These are phyloP conservation scores for Plectus sambesii DNA, from an alignment of 1,140 invertebrate species.

Conservation along the genomic window DNA sequence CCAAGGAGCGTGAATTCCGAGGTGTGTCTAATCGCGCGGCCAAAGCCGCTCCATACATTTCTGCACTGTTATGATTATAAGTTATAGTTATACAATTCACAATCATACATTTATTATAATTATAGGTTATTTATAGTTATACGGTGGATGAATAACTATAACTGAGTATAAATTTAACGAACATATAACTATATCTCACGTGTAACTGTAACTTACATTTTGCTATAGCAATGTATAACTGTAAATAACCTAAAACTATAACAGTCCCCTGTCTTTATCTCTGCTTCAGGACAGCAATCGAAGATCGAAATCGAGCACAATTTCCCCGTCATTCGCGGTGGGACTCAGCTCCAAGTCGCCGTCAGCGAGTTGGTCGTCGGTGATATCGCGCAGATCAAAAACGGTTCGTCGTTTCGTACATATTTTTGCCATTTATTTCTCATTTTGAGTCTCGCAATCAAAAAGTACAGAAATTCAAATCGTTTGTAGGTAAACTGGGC, in stretches of 20 bases:
- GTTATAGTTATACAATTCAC: too few species aligned
- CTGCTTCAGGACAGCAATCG: slow-evolving; percentile 64
- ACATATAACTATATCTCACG: too few species aligned
- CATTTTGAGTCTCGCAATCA: background rate
- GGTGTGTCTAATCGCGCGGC: slow-evolving; percentile 46
- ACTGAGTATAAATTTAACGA: too few species aligned
- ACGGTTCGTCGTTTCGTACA: slow-evolving; percentile 47
- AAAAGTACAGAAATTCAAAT: slow-evolving; percentile 5
- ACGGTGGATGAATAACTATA: too few species aligned
- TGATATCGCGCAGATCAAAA: slow-evolving; percentile 78
- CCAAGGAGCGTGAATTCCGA: slow-evolving; percentile 43
- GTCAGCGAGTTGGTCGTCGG: slow-evolving; percentile 95
- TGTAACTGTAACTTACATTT: too few species aligned
- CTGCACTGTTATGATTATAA: too few species aligned
- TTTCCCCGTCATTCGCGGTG: slow-evolving; percentile 84
- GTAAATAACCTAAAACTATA: slow-evolving; percentile 3
- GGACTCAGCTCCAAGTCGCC: slow-evolving; percentile 79
- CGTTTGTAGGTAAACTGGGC: background rate
- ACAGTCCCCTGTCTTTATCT: background rate
- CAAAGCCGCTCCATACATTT: background rate
- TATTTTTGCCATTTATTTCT: background rate
- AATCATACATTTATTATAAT: too few species aligned
- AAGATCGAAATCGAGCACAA: slow-evolving; percentile 98
- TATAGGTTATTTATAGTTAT: too few species aligned
- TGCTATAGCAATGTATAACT: too few species aligned